Evolutionary conservation across 2,797 vertebrate genomes (phyloP), one percentile per base, ranked within the genome.

Genomic region (Poecilia wingei): DNA sequence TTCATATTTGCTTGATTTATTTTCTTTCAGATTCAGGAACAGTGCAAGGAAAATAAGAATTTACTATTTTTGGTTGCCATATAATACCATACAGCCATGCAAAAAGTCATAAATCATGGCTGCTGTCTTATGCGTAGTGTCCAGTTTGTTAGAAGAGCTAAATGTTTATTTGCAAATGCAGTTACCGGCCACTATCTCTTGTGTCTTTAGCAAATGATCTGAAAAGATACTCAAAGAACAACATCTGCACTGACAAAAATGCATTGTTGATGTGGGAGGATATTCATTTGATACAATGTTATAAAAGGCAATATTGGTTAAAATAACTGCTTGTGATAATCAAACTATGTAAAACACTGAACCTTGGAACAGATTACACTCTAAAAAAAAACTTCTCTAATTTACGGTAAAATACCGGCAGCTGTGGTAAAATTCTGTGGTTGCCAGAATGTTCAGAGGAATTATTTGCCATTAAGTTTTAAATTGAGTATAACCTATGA

Each of bases 1-100:
- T 45, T 88, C 76, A 70, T 81, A 85, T 88, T 91, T 84, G 55
- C 75, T 77, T 46, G n/a, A 66, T 86, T 91, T 86, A 90, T 87
- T 84, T 86, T 86, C 79, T 90, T 75, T 69, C 71, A 76, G 75
- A 43, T 13, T 45, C 4, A n/a, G 22, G n/a, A 43, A 43, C 39
- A 43, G 5, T 5, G 36, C 3, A 39, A 41, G 6, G 6, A 64
- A 16, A 64, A 36, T 18, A 36, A 36, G 12, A 61, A 61, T 61
- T 18, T 61, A 14, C 10, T 14, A 33, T 16, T 33, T 33, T 31
- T 16, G 57, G 57, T 33, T 33, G 14, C 22, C 22, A 16, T 28
- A 59, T 4, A 13, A 16, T 59, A 13, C 28, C 28, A 59, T 31
- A 33, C 28, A 33, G 12, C 14, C 20, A 31, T 16, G 31, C 28